Conservation (phyloP, 2,888 invertebrate species). For the Hydrotaea cyrtoneurina region DNA sequence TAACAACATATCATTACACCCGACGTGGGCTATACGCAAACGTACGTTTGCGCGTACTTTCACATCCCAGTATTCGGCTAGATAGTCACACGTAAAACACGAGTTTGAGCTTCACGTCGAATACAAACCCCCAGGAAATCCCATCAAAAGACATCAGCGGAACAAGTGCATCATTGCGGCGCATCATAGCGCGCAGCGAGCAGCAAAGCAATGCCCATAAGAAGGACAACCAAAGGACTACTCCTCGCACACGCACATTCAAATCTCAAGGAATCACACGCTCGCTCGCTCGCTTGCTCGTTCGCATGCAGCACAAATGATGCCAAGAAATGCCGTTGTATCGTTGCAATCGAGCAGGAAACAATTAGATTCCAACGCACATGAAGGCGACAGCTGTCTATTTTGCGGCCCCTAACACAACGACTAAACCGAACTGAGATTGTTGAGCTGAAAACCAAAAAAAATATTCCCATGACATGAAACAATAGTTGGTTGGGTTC, state of each 20-base stretch:
- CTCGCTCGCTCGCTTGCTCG: background rate
- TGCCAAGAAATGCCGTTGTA: constrained; percentile 53
- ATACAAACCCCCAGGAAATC: background rate
- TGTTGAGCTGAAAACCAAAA: constrained; percentile 50
- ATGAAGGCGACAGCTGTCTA: constrained; percentile 66
- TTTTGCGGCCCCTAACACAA: constrained; percentile 69
- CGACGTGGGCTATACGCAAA: constrained; percentile 1
- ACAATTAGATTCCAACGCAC: constrained; percentile 60
- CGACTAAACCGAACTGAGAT: constrained; percentile 70
- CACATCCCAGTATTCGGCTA: constrained; percentile 43
- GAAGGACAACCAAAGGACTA: no score
- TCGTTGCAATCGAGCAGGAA: constrained; percentile 52
- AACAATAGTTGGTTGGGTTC: constrained; percentile 44
- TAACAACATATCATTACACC: constrained; percentile 12
- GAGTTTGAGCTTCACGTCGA: constrained; percentile 38
- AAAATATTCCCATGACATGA: constrained; percentile 55
- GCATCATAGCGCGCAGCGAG: background rate
- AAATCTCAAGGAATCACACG: constrained; percentile 6
- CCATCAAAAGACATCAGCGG: constrained; percentile 10
- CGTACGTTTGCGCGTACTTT: background rate
- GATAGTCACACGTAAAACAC: constrained; percentile 58
- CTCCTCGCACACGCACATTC: background rate
- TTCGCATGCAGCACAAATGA: background rate
- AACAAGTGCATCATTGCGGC: constrained; percentile 51
- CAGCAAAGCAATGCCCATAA: background rate